phyloP scores from a whole-genome alignment of 2,113 vertebrate species.

The Scartelaos histophorus region DNA sequence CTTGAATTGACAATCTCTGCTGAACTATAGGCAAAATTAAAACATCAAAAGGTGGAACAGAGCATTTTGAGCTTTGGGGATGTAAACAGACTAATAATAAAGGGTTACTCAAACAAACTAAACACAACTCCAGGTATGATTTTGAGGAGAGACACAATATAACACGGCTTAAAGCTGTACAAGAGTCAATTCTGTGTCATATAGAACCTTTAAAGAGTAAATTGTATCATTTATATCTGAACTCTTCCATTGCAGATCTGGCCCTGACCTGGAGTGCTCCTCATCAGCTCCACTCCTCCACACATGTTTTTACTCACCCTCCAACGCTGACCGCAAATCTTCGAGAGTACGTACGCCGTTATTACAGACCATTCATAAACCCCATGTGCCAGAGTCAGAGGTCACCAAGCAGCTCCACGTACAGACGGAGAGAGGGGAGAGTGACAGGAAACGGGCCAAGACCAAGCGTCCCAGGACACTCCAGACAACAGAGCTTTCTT shows the following conservation, averaged over 20 bases:
- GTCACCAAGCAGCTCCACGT: conserved; percentile 32
- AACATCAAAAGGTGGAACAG: too few species aligned
- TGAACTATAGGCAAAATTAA: too few species aligned
- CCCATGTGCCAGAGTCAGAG: neutral
- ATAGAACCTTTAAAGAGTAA: too few species aligned
- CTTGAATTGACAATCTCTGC: too few species aligned
- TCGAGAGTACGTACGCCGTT: neutral
- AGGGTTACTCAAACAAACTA: too few species aligned
- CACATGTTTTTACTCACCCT: neutral
- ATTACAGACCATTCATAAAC: conserved; percentile 26
- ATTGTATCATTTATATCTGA: neutral
- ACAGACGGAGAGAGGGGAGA: conserved; percentile 22
- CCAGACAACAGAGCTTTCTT: neutral
- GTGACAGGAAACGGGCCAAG: conserved; percentile 21
- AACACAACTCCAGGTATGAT: too few species aligned
- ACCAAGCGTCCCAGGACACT: conserved; percentile 6
- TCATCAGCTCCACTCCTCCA: neutral
- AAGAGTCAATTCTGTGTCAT: too few species aligned
- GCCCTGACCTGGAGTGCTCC: neutral
- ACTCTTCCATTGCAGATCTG: neutral
- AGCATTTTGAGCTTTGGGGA: too few species aligned
- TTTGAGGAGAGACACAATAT: too few species aligned
- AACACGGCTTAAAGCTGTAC: too few species aligned
- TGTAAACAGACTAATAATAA: too few species aligned
- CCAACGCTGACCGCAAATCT: neutral